Evolutionary conservation across 2,888 invertebrate species (phyloP), one percentile per base, ranked within the genome.

Genomic region (Zygogramma bicolorata): DNA sequence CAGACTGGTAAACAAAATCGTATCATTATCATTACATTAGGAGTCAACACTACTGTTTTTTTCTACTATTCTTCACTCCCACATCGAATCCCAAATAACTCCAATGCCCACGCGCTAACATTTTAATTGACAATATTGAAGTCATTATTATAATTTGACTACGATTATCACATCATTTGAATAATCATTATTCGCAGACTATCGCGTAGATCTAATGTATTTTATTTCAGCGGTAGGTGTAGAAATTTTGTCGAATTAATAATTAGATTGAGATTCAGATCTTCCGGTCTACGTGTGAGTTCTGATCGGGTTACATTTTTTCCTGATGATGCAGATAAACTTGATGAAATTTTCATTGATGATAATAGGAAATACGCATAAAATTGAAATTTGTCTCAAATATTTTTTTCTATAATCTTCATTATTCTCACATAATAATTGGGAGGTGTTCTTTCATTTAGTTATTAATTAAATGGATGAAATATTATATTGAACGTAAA

Each of bases 51-150:
- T 27, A 53, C 27, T 4, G 27, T 27, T 53, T 53, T 22, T n/a
- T n/a, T n/a, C n/a, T 2, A 53, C 15, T 3, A 53, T 53, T n/a
- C 15, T n/a, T 1, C 3, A 46, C 63, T 18, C 63, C 63, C 63
- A 63, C 63, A 0, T 29, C 1, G 65, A 61, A 59, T 49, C 18
- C 71, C 29, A 63, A 63, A 46, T 46, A 29, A 63, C 31, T 63
- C 7, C 42, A 1, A 67, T 75, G 63, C 80, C 80, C 80, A 80
- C 80, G 77, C 76, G 76, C 73, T 75, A 71, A 75, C 72, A 72
- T 79, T 78, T 80, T 80, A 80, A 80, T 80, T 79, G 80, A 80
- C 78, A 75, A 75, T 77, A 79, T 77, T 78, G 75, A 72, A 77
- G 77, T 75, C 79, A 79, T 79, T 79, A 79, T 80, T 79, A 75